phyloP scores from a whole-genome alignment of 2,113 vertebrate genomes.

The Merops nubicus region DNA sequence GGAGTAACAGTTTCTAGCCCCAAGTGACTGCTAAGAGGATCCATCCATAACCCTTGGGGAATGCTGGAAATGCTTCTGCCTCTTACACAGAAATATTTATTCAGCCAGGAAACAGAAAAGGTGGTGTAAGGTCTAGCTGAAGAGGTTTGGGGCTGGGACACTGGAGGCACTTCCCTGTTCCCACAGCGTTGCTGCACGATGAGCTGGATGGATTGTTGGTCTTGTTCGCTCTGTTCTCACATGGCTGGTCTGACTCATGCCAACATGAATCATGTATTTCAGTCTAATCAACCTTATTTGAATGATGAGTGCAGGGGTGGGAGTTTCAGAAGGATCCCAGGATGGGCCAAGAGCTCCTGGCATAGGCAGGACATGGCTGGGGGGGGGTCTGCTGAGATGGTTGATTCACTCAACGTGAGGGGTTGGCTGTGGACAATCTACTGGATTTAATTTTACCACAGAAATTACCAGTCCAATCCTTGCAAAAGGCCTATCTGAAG shows the following conservation, averaged over 20 bases:
- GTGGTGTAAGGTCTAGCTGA: rapidly evolving
- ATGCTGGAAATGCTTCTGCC: background rate
- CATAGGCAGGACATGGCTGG: rapidly evolving
- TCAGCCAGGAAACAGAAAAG: background rate
- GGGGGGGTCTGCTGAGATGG: rapidly evolving
- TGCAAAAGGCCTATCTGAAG: background rate
- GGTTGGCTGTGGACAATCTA: background rate
- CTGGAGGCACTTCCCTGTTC: rapidly evolving
- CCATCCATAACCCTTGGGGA: background rate
- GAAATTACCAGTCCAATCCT: background rate
- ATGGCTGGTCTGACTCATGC: background rate
- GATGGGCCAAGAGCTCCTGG: background rate
- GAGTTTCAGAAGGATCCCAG: rapidly evolving
- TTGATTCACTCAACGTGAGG: rapidly evolving
- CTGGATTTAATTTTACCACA: background rate
- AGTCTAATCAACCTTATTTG: background rate
- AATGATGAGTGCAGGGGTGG: rapidly evolving
- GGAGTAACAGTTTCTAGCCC: background rate
- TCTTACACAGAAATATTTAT: background rate
- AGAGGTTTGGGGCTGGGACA: background rate
- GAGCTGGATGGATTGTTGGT: background rate
- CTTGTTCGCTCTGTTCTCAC: rapidly evolving
- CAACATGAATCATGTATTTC: background rate
- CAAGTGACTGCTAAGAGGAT: background rate
- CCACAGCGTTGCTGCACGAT: rapidly evolving